Evolutionary conservation across 2,888 invertebrate genomes (phyloP).

Genomic region (Cepaea hortensis): DNA sequence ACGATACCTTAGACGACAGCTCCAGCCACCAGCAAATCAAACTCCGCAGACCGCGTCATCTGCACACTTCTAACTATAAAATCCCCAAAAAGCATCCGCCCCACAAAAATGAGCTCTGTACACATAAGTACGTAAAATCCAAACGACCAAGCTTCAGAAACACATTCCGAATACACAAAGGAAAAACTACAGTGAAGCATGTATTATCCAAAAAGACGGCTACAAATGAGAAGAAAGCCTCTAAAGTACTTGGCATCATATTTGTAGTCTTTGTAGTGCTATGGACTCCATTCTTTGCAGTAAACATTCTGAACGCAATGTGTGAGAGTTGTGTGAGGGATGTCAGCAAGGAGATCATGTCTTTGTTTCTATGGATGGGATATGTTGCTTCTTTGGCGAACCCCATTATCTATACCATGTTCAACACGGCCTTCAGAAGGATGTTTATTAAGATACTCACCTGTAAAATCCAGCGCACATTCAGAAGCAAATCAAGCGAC

Average conservation of each 20-base stretch:
- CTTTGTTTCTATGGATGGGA: conserved; percentile 74
- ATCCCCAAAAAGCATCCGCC: background rate
- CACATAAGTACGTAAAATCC: background rate
- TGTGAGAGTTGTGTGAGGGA: conserved; percentile 65
- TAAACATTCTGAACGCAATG: conserved; percentile 71
- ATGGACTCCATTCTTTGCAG: conserved; percentile 75
- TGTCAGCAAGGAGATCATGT: conserved; percentile 68
- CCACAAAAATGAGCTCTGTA: background rate
- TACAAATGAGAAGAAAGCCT: conserved; percentile 74
- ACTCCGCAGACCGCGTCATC: conserved; percentile 27
- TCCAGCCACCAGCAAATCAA: conserved; percentile 7
- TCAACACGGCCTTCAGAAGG: conserved; percentile 74
- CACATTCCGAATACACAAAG: conserved; percentile 49
- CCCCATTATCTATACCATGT: conserved; percentile 76
- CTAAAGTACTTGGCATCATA: conserved; percentile 76
- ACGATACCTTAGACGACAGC: conserved; percentile 49
- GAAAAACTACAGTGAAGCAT: conserved; percentile 53
- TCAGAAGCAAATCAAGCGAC: conserved; percentile 50
- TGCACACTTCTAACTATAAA: background rate
- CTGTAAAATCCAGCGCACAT: conserved; percentile 62
- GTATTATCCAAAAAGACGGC: conserved; percentile 66
- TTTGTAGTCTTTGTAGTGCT: conserved; percentile 74
- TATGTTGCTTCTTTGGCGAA: conserved; percentile 74
- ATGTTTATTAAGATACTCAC: conserved; percentile 72
- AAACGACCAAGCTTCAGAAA: conserved; percentile 51